Evolutionary conservation across 2,797 vertebrate genomes (phyloP).

Genomic region (Schizopygopsis pylzovi): DNA sequence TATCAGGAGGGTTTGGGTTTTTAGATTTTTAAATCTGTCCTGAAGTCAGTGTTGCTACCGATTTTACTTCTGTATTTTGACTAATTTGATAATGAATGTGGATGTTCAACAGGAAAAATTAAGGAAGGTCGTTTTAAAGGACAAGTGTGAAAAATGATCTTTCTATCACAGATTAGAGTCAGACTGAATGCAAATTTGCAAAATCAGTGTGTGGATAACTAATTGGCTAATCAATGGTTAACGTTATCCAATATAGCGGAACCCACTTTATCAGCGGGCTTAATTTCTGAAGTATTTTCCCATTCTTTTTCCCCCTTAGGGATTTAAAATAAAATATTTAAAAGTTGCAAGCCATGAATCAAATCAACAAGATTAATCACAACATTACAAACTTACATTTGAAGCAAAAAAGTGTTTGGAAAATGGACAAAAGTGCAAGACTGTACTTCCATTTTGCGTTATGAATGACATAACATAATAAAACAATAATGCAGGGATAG

Average conservation of each 20-base stretch:
- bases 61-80: not conserved
- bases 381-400: not conserved
- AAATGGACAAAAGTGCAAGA: not conserved
- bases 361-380: not conserved
- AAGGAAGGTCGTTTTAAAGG: not conserved
- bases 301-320: not conserved
- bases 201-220: not conserved
- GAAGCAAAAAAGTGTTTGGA: not conserved
- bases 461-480: not conserved
- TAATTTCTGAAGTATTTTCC: not conserved
- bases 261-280: not conserved
- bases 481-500: not conserved
- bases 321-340: not conserved
- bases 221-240: not conserved
- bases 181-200: not conserved
- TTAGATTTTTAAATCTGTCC: slow-evolving; percentile 2
- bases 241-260: not conserved
- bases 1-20: slow-evolving; percentile 21
- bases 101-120: not conserved
- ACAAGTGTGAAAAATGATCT: not conserved
- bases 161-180: not conserved
- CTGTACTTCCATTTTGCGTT: too few relatives aligned
- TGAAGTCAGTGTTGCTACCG: not conserved
- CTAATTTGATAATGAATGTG: not conserved
- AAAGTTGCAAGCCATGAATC: not conserved